phyloP scores from a whole-genome alignment of 2,113 vertebrate species.

The Caloenas nicobarica region DNA sequence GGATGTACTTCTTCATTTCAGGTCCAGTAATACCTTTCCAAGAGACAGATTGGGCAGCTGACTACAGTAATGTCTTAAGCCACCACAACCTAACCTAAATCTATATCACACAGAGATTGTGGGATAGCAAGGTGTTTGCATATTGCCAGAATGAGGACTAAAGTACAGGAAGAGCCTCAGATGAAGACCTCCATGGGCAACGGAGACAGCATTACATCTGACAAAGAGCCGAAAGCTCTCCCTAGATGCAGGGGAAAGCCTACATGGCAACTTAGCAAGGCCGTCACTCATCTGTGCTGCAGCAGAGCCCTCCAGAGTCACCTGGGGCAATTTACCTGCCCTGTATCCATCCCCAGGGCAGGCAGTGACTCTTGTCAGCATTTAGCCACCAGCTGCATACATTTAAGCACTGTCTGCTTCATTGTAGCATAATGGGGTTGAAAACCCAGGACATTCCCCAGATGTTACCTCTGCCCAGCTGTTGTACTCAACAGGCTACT shows the following conservation, averaged over 20 bases:
- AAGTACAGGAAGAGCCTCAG: neutral
- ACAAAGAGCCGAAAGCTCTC: neutral
- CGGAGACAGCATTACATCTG: neutral
- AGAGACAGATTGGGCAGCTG: neutral
- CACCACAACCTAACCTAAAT: neutral
- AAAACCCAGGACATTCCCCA: neutral
- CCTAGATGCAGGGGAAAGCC: neutral
- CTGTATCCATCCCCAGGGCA: rapidly evolving
- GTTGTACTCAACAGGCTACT: neutral
- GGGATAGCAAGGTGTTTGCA: neutral
- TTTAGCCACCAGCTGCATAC: neutral
- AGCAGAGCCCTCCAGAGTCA: neutral
- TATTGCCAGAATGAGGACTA: neutral
- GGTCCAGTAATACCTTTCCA: neutral
- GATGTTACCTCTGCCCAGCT: neutral
- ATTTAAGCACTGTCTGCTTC: neutral
- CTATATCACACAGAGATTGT: rapidly evolving
- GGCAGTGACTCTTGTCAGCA: neutral
- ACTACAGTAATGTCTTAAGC: neutral
- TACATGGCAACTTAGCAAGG: neutral
- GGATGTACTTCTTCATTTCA: neutral
- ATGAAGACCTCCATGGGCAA: neutral
- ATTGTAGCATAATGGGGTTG: neutral
- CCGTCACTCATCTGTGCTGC: neutral
- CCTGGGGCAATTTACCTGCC: neutral